A percentile compares a stretch with the other conserved stretches of the same genome.
Conservation (phyloP, 2,113 vertebrate species). For the Thymallus thymallus region DNA sequence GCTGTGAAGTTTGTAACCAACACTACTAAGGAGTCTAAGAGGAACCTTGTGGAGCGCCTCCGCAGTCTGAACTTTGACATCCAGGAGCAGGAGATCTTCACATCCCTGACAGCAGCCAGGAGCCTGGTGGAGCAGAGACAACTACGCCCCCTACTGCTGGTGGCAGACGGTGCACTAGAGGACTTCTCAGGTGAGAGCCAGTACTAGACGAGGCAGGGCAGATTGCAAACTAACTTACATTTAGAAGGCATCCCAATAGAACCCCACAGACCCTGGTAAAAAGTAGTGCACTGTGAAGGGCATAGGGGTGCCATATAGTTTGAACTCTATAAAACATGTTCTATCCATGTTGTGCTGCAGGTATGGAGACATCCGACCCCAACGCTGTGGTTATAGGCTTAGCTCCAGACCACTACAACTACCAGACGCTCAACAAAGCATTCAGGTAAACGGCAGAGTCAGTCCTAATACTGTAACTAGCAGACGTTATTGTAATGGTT, state of each 20-base stretch:
- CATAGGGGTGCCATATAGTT: no score
- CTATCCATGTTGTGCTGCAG: slow-evolving; percentile 58
- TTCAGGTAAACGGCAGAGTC: slow-evolving; percentile 78
- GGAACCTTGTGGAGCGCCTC: slow-evolving; percentile 81
- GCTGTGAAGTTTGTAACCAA: slow-evolving; percentile 92
- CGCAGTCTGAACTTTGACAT: slow-evolving; percentile 82
- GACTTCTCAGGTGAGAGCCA: slow-evolving; percentile 84
- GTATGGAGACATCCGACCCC: slow-evolving; percentile 82
- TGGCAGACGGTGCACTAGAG: slow-evolving; percentile 85
- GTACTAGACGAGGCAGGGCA: background rate
- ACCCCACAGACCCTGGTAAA: no score
- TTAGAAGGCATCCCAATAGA: no score
- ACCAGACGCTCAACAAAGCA: slow-evolving; percentile 87
- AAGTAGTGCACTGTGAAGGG: no score
- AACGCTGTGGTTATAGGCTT: slow-evolving; percentile 92
- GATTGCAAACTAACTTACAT: no score
- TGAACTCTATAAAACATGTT: background rate
- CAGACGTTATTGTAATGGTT: no score
- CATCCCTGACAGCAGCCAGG: slow-evolving; percentile 89
- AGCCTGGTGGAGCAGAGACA: slow-evolving; percentile 83
- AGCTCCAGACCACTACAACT: slow-evolving; percentile 91
- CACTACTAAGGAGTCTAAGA: slow-evolving; percentile 93
- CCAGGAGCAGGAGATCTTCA: slow-evolving; percentile 91
- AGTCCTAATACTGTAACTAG: background rate
- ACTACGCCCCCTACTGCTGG: slow-evolving; percentile 85